These are phyloP conservation scores for Meiosimyza decipiens DNA, from an alignment of 2,888 invertebrate genomes.

Conservation along the genomic window DNA sequence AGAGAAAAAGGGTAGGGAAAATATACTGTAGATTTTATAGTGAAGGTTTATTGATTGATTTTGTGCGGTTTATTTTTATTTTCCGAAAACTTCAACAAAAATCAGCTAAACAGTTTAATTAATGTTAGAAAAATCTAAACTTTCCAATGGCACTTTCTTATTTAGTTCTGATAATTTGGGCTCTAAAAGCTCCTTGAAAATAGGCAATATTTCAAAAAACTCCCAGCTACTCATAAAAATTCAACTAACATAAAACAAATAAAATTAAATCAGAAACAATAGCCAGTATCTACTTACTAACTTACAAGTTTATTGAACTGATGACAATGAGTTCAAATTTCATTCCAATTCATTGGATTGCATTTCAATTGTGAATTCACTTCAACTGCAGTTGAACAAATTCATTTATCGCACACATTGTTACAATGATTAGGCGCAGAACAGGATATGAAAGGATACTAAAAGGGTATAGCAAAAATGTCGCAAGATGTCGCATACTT, in stretches of 20 bases:
- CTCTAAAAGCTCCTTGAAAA: no score
- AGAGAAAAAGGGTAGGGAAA: no score
- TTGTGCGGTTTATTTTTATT: no score
- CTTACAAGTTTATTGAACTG: neutral
- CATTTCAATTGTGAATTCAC: constrained; percentile 13
- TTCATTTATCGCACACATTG: constrained; percentile 28
- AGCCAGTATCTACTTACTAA: constrained; percentile 1
- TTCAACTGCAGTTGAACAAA: constrained; percentile 28
- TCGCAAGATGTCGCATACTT: constrained; percentile 35
- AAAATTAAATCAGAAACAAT: constrained; percentile 24
- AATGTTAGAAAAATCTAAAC: no score
- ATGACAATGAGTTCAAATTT: neutral
- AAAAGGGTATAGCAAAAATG: constrained; percentile 26
- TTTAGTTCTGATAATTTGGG: no score
- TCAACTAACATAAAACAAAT: constrained; percentile 21
- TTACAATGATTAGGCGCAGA: neutral
- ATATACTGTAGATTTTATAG: no score
- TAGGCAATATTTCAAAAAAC: no score
- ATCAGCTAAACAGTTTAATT: no score
- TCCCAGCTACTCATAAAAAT: no score
- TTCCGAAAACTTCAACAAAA: no score
- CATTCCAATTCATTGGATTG: constrained; percentile 20
- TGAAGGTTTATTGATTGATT: no score
- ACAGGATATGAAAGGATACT: neutral
- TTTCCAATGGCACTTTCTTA: no score